phyloP scores from a whole-genome alignment of 2,888 invertebrate genomes.

The Ophraella communa region DNA sequence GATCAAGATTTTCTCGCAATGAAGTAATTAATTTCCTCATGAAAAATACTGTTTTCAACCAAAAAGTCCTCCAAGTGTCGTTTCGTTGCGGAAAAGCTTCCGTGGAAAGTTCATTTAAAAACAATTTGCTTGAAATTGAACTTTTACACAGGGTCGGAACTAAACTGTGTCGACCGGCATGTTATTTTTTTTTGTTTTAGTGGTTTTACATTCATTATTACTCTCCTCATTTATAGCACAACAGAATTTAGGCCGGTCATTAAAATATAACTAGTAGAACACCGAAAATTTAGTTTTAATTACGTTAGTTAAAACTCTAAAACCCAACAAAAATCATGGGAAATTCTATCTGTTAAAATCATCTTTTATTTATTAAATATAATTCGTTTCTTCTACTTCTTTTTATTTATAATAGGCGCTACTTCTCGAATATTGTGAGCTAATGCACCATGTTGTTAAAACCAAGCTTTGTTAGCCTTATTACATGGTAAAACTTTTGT shows the following conservation, averaged over 20 bases:
- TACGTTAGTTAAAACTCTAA: background rate
- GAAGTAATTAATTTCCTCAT: constrained; percentile 34
- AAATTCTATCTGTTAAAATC: too few relatives aligned
- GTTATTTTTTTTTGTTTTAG: background rate
- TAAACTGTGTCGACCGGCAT: background rate
- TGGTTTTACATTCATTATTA: background rate
- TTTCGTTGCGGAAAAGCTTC: constrained; percentile 35
- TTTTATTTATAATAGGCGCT: too few relatives aligned
- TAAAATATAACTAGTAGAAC: background rate
- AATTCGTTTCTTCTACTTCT: too few relatives aligned
- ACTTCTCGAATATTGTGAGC: too few relatives aligned
- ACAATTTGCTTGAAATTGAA: constrained; percentile 39
- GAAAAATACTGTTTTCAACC: constrained; percentile 32
- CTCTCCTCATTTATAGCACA: background rate
- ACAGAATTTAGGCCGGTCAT: background rate
- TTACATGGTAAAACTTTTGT: too few relatives aligned
- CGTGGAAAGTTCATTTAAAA: constrained; percentile 47
- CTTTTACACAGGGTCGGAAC: constrained; percentile 2
- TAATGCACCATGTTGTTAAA: too few relatives aligned
- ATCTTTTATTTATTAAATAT: too few relatives aligned
- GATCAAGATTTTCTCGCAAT: constrained; percentile 11
- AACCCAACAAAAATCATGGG: too few relatives aligned
- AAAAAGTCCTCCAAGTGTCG: constrained; percentile 30
- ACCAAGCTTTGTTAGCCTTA: too few relatives aligned
- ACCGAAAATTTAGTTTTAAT: background rate